phyloP scores from a whole-genome alignment of 2,113 vertebrate genomes.

The Tonatia bakeri region DNA sequence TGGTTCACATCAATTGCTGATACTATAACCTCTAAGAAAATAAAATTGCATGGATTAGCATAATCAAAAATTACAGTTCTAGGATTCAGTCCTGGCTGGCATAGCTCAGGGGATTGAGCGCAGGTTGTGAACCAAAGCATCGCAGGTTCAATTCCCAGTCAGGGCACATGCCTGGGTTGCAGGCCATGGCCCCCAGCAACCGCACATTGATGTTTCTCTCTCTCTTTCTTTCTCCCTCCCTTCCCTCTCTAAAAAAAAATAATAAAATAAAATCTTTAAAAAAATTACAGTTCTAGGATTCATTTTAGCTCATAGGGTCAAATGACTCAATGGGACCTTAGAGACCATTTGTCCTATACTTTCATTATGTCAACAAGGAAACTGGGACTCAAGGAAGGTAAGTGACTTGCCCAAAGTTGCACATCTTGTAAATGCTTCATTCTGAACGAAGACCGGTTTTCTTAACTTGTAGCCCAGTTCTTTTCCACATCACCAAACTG shows the following conservation, averaged over 20 bases:
- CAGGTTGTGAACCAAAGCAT: no score
- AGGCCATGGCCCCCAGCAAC: no score
- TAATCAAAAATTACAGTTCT: conserved; percentile 30
- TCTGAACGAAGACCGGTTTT: background rate
- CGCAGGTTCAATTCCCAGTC: no score
- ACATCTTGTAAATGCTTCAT: background rate
- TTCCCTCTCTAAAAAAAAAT: no score
- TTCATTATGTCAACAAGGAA: conserved; percentile 4
- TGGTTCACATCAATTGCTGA: background rate
- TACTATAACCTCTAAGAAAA: background rate
- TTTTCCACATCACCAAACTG: background rate
- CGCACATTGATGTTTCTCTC: no score
- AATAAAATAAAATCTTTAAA: no score
- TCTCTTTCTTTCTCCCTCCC: no score
- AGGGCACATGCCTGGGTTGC: no score
- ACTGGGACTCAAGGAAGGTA: background rate
- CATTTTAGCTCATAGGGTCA: conserved; percentile 4
- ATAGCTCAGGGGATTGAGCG: no score
- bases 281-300: background rate
- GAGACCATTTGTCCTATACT: background rate
- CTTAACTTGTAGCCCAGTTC: background rate
- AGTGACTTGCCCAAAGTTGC: background rate
- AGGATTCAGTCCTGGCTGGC: no score
- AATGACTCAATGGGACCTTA: background rate
- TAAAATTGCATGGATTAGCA: conserved; percentile 25